Percentiles rank a stretch among this genome's conserved stretches.
phyloP scores from a whole-genome alignment of 2,797 vertebrate genomes.

The Alosa sapidissima region DNA sequence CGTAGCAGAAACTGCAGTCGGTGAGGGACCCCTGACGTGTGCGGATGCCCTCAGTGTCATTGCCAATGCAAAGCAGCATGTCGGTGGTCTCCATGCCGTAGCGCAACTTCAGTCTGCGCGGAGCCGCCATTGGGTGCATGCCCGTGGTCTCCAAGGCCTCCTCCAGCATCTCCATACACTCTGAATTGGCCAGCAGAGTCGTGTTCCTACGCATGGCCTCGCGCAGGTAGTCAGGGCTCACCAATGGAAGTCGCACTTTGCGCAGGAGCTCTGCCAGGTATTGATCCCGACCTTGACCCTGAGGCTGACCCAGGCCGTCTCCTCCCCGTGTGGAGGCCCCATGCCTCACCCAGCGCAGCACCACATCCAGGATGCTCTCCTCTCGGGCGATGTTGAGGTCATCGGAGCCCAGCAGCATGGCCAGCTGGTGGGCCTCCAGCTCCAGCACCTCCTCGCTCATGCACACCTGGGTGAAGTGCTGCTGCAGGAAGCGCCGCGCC shows the following conservation, averaged over 20 bases:
- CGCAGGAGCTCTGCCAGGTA: slow-evolving; percentile 88
- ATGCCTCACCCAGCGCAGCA: slow-evolving; percentile 89
- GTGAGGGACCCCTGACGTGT: slow-evolving; percentile 85
- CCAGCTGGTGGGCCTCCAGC: slow-evolving; percentile 85
- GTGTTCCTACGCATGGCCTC: slow-evolving; percentile 86
- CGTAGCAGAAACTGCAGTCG: slow-evolving; percentile 91
- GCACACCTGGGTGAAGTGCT: slow-evolving; percentile 93
- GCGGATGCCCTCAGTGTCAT: slow-evolving; percentile 86
- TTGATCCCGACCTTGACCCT: slow-evolving; percentile 62
- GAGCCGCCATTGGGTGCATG: slow-evolving; percentile 74
- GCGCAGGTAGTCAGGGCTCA: slow-evolving; percentile 82
- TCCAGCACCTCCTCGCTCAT: slow-evolving; percentile 91
- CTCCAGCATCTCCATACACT: slow-evolving; percentile 85
- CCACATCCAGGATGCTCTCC: slow-evolving; percentile 92
- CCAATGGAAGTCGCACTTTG: slow-evolving; percentile 86
- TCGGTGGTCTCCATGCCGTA: slow-evolving; percentile 97
- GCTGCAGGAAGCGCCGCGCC: slow-evolving; percentile 82
- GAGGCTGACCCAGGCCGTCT: slow-evolving; percentile 61
- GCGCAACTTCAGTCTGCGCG: slow-evolving; percentile 80
- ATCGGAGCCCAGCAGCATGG: slow-evolving; percentile 85
- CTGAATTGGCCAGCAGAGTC: slow-evolving; percentile 80
- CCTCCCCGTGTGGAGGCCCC: neutral
- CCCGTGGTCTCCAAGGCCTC: slow-evolving; percentile 79
- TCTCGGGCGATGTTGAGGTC: slow-evolving; percentile 93
- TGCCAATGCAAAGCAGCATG: slow-evolving; percentile 91